Conservation (phyloP, 2,113 vertebrate genomes). For the Echinops telfairi region DNA sequence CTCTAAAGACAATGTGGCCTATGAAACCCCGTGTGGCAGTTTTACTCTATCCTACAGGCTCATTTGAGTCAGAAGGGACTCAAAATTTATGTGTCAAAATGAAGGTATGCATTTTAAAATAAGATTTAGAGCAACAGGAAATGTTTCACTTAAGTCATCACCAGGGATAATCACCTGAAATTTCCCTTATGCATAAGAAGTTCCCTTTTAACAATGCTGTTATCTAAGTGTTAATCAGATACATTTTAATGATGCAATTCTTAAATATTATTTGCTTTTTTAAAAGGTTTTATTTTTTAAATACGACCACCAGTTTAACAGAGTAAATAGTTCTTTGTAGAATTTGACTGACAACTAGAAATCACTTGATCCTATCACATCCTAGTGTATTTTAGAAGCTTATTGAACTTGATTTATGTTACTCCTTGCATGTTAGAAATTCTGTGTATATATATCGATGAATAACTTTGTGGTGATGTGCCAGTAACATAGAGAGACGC, state of each 20-base stretch:
- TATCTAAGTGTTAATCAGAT: neutral
- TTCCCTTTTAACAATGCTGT: neutral
- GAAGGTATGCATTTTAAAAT: slow-evolving; percentile 2
- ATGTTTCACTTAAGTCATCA: neutral
- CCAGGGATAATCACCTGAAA: neutral
- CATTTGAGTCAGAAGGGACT: neutral
- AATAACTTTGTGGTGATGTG: neutral
- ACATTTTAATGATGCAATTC: neutral
- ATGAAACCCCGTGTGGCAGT: neutral
- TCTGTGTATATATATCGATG: neutral
- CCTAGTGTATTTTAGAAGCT: neutral
- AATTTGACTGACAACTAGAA: neutral
- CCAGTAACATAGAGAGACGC: neutral
- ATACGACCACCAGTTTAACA: neutral
- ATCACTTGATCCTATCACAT: neutral
- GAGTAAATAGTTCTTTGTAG: neutral
- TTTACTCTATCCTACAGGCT: neutral
- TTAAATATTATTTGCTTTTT: neutral
- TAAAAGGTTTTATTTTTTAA: neutral
- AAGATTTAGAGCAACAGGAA: neutral
- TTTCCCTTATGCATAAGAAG: neutral
- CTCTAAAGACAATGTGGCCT: neutral
- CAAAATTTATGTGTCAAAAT: neutral
- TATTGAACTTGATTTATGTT: slow-evolving; percentile 1
- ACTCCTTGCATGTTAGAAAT: neutral